Evolutionary conservation across 2,888 invertebrate genomes (phyloP).

Genomic region (Eristalinus sepulchralis): DNA sequence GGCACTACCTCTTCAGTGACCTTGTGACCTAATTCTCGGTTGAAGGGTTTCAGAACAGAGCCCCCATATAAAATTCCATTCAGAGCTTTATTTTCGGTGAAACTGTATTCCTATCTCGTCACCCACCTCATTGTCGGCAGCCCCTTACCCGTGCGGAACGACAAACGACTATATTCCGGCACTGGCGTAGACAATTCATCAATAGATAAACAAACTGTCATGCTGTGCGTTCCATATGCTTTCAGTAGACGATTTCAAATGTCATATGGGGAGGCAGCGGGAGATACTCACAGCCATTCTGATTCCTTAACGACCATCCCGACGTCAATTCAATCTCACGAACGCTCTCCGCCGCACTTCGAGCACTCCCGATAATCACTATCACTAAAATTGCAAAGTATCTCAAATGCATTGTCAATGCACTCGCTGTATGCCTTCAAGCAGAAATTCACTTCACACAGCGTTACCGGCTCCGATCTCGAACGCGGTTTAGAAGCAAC

Average conservation of each 20-base stretch:
- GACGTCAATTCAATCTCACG: conserved; percentile 68
- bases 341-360: conserved; percentile 39
- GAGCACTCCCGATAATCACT: conserved; percentile 11
- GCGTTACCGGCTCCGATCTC: not conserved
- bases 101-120: not conserved
- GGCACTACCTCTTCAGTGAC: not conserved
- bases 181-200: not conserved
- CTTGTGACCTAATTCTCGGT: not conserved
- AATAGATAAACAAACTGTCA: conserved; percentile 1
- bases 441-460: not conserved
- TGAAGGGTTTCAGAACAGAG: not conserved
- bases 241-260: not conserved
- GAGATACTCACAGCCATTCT: conserved; percentile 72
- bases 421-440: conserved; percentile 3
- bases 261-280: conserved; percentile 8
- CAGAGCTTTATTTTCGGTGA: not conserved
- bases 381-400: conserved; percentile 33
- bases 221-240: not conserved
- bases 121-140: not conserved
- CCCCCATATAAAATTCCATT: not conserved
- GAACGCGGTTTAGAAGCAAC: conserved; percentile 44
- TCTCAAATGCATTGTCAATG: conserved; percentile 41
- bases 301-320: conserved; percentile 71
- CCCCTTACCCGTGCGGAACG: not conserved
- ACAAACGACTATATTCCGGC: not conserved